Evolutionary conservation across 1,140 invertebrate genomes (phyloP).

Genomic region (Cataglyphis hispanica): DNA sequence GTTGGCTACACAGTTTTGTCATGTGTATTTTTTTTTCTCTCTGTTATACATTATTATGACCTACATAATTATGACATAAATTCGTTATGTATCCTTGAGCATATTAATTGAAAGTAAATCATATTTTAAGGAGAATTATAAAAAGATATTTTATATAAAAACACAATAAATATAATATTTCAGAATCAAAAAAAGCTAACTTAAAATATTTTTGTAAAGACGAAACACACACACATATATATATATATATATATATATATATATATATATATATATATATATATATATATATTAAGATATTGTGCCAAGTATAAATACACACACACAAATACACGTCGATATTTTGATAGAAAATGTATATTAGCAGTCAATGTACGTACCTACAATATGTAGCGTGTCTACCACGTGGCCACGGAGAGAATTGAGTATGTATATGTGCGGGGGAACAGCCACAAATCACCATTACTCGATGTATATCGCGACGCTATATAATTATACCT

Average conservation of each 20-base stretch:
- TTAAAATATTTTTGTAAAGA: neutral
- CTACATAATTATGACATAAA: no score
- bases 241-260: neutral
- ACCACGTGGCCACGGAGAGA: slow-evolving; percentile 70
- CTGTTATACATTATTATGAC: neutral
- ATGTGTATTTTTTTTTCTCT: neutral
- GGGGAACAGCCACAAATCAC: slow-evolving; percentile 84
- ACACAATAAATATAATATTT: neutral
- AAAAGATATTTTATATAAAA: neutral
- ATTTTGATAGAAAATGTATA: slow-evolving; percentile 39
- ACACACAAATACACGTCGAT: slow-evolving; percentile 6
- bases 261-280: neutral
- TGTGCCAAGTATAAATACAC: no score
- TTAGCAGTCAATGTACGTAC: neutral
- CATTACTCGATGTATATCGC: slow-evolving; percentile 87
- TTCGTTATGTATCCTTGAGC: neutral
- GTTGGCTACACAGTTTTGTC: neutral
- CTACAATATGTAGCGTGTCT: slow-evolving; percentile 52
- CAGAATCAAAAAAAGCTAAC: neutral
- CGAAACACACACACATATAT: neutral
- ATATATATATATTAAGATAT: neutral
- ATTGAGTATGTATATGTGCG: slow-evolving; percentile 73
- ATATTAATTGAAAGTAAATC: neutral
- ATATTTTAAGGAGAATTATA: neutral
- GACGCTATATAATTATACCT: slow-evolving; percentile 86